A percentile compares a stretch with the other conserved stretches of the same genome.
Evolutionary conservation across 2,797 vertebrate species (phyloP).

Genomic region (Enteromius radiatus): DNA sequence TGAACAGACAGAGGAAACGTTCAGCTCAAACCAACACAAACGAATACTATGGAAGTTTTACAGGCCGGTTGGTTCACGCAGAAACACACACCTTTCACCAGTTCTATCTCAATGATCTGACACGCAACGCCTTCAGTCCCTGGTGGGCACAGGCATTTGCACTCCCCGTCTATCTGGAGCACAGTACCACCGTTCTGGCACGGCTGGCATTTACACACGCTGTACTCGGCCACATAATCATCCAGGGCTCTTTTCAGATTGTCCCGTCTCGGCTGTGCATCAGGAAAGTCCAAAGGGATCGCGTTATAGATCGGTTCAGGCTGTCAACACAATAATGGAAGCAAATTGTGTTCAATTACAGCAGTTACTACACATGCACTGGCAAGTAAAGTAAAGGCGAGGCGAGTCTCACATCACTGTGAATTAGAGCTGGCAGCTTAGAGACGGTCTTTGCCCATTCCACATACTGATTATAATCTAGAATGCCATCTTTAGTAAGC

Average conservation of each 20-base stretch:
- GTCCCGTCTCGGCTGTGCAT: constrained; percentile 73
- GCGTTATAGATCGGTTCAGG: constrained; percentile 83
- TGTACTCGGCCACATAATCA: constrained; percentile 87
- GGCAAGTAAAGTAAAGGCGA: constrained; percentile 1
- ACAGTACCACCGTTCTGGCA: constrained; percentile 87
- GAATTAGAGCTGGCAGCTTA: constrained; percentile 78
- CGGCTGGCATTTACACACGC: constrained; percentile 83
- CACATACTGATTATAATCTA: constrained; percentile 76
- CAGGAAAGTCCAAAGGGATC: constrained; percentile 79
- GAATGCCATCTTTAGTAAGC: constrained; percentile 57
- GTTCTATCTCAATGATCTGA: constrained; percentile 72
- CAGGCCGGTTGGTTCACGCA: background rate
- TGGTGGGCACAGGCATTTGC: constrained; percentile 80
- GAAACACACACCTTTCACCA: constrained; percentile 62
- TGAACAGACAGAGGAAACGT: background rate
- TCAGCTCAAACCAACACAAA: background rate
- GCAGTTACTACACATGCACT: background rate
- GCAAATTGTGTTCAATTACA: background rate
- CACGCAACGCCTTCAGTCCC: constrained; percentile 83
- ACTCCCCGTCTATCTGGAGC: constrained; percentile 83
- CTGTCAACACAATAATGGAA: constrained; percentile 67
- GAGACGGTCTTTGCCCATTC: constrained; percentile 82
- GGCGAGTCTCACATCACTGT: constrained; percentile 76
- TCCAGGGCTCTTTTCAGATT: constrained; percentile 81
- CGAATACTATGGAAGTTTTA: background rate